A percentile compares a stretch with the other conserved stretches of the same genome.
phyloP scores from a whole-genome alignment of 2,797 vertebrate genomes.

The Bryconaethiops microstoma region DNA sequence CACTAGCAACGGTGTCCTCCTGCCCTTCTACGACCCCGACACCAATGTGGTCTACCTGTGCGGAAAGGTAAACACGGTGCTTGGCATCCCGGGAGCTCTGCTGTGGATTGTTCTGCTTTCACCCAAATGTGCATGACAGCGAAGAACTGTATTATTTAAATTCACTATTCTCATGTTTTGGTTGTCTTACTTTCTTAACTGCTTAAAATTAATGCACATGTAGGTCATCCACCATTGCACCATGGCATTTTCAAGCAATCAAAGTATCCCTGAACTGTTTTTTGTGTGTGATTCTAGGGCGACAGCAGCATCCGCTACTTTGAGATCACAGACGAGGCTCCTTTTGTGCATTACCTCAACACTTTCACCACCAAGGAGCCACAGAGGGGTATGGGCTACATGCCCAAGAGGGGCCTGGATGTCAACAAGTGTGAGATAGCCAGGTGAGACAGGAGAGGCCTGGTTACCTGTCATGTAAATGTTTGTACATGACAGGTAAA shows the following conservation, averaged over 20 bases:
- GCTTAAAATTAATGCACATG: no score
- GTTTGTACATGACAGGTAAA: no score
- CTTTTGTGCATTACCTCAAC: slow-evolving; percentile 95
- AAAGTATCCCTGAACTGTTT: no score
- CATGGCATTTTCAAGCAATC: no score
- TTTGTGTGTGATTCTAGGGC: slow-evolving; percentile 70
- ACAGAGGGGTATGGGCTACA: slow-evolving; percentile 98
- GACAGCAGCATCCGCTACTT: slow-evolving; percentile 99
- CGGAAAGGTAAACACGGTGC: slow-evolving; percentile 83
- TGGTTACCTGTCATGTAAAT: no score
- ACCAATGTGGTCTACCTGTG: slow-evolving; percentile 94
- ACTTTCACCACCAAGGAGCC: slow-evolving; percentile 94
- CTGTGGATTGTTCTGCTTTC: no score
- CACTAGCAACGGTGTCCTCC: slow-evolving; percentile 93
- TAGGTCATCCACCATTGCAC: no score
- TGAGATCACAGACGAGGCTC: slow-evolving; percentile 94
- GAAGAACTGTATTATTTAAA: no score
- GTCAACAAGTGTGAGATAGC: slow-evolving; percentile 99
- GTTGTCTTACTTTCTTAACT: no score
- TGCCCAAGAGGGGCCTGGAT: slow-evolving; percentile 95
- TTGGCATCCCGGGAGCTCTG: no score
- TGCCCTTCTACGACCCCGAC: slow-evolving; percentile 96
- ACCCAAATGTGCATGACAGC: no score
- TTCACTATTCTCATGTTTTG: no score
- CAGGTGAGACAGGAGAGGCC: slow-evolving; percentile 75